A percentile compares a stretch with the other conserved stretches of the same genome.
These are phyloP conservation scores for Sorex fumeus DNA, from an alignment of 2,113 vertebrate genomes.

Conservation along the genomic window DNA sequence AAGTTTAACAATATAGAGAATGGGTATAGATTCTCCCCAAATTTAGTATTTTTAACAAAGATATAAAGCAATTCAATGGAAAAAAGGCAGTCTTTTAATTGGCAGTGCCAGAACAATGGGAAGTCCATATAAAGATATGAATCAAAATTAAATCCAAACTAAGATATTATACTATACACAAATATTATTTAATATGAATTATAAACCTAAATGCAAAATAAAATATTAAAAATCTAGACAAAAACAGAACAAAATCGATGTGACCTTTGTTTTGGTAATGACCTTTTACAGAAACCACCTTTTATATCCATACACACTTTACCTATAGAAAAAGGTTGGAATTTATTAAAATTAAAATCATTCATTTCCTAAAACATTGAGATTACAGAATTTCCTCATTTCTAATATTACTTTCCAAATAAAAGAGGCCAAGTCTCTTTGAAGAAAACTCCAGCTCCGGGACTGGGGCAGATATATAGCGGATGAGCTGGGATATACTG, in stretches of 20 bases:
- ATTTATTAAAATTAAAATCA: slow-evolving; percentile 29
- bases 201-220: background rate
- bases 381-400: background rate
- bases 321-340: background rate
- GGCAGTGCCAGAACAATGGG: background rate
- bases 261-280: background rate
- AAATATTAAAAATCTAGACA: background rate
- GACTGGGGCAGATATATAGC: background rate
- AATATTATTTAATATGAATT: slow-evolving; percentile 12
- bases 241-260: background rate
- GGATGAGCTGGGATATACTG: background rate
- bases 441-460: background rate
- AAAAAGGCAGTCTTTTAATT: slow-evolving; percentile 35
- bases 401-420: background rate
- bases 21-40: background rate
- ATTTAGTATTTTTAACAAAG: slow-evolving; percentile 39
- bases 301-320: no score
- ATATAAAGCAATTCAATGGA: background rate
- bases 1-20: slow-evolving; percentile 13
- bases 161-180: background rate
- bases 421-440: background rate
- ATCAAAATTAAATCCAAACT: background rate
- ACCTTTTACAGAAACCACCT: background rate
- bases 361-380: background rate
- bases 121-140: slow-evolving; percentile 11